Percentiles rank a stretch among this genome's conserved stretches.
These are phyloP conservation scores for Nephrotoma flavescens DNA, from an alignment of 2,888 invertebrate species.

Conservation along the genomic window DNA sequence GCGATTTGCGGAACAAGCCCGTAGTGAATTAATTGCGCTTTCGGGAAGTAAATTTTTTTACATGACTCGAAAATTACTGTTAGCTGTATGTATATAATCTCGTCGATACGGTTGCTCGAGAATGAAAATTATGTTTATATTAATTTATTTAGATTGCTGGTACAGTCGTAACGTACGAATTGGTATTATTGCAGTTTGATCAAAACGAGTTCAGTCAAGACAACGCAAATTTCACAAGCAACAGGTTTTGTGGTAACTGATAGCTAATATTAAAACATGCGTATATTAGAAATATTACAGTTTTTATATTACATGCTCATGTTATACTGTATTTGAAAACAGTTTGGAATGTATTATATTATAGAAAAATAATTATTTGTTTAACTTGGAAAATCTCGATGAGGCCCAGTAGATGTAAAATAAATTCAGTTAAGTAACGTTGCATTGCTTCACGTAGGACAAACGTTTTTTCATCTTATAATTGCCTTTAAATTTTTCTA, in stretches of 20 bases:
- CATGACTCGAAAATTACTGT: not conserved
- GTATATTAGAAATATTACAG: too few relatives aligned
- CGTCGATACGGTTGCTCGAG: not conserved
- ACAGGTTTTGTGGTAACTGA: not conserved
- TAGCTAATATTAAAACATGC: too few relatives aligned
- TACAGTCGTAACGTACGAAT: not conserved
- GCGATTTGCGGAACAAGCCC: not conserved
- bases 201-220: not conserved
- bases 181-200: slow-evolving; percentile 4
- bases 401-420: too few relatives aligned
- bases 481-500: too few relatives aligned
- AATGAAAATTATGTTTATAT: not conserved
- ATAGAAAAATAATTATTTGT: too few relatives aligned
- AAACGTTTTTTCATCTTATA: too few relatives aligned
- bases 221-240: not conserved
- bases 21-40: not conserved
- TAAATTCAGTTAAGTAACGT: too few relatives aligned
- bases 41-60: not conserved
- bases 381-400: too few relatives aligned
- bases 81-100: not conserved
- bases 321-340: too few relatives aligned
- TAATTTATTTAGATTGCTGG: not conserved
- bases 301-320: too few relatives aligned
- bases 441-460: too few relatives aligned
- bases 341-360: too few relatives aligned